Base-by-base conservation (phyloP, 53 echinoderm and acorn worm genomes). In the Henricia sp. region DNA sequence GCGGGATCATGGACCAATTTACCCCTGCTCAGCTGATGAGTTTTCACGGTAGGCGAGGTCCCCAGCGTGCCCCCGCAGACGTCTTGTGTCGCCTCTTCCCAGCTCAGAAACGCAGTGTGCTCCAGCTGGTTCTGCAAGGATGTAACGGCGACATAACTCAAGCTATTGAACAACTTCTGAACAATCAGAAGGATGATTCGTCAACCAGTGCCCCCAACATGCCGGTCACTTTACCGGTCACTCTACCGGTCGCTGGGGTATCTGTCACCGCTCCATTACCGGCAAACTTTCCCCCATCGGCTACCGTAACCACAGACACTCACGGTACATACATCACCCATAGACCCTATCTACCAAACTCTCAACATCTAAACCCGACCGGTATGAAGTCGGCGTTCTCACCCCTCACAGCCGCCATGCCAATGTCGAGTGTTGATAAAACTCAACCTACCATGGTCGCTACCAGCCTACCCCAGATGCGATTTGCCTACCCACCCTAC, bases 331-430 rank as follows among this genome's bases (percentile, higher is more conserved):
- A 84, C 43, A 92, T 96, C 35, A 92, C 94, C 13, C 97, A 97
- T 68, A 88, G 94, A 58, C 97, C 97, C 23, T 97, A 97, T 50
- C 57, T 97, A 4, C 90, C 94, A 0, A 89, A 85, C 24, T 88
- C 83, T 27, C 90, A 94, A 9, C 88, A 87, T 50, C 82, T 91
- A 13, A 89, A 80, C 55, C 62, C 91, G 0, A 59, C 92, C 29
- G 97, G 94, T 52, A 89, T 97, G 68, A 97, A 94, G 50, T 97
- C 97, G 1, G 97, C 97, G n/a, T 97, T 97, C 85, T 97, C 97
- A 2, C 97, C 97, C 19, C 70, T 97, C 26, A 85, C 89, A 25
- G 60, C 90, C n/a, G 87, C 88, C 37, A 62, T 80, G 44, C 80
- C 80, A 9, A 44, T 46, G 58, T 42, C 58, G 2, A 74, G 67